Conservation (phyloP, 2,888 invertebrate genomes). For the Zelleria hepariella region DNA sequence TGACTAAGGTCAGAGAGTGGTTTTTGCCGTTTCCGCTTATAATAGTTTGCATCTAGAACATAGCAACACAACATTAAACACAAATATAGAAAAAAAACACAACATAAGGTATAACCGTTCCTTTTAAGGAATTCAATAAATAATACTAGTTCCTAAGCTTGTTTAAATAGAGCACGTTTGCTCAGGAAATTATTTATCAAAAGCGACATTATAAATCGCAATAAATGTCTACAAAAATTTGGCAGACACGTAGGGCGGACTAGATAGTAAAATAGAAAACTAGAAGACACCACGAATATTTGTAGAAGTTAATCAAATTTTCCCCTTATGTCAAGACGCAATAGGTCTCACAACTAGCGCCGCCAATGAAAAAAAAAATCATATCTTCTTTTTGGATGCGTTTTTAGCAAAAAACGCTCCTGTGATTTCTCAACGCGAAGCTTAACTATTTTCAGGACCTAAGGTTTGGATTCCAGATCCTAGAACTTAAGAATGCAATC, state of each 20-base stretch:
- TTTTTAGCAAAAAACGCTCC: no score
- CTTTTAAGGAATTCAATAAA: conserved; percentile 10
- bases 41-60: conserved; percentile 26
- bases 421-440: no score
- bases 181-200: not conserved
- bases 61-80: conserved; percentile 14
- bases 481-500: no score
- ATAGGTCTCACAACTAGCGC: no score
- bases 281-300: not conserved
- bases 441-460: no score
- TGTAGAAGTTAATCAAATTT: no score
- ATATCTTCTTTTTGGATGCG: no score
- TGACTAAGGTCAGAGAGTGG: conserved; percentile 10
- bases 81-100: conserved; percentile 11
- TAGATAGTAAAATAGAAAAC: not conserved
- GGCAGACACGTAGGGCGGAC: conserved; percentile 19
- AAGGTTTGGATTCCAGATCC: no score
- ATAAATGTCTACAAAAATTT: conserved; percentile 20
- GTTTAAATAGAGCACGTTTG: conserved; percentile 4
- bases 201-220: not conserved
- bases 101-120: conserved; percentile 4
- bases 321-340: no score
- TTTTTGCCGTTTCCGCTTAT: conserved; percentile 16
- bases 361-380: no score
- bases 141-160: not conserved